Evolutionary conservation across 2,797 vertebrate genomes (phyloP).

Genomic region (Gymnocypris eckloni): DNA sequence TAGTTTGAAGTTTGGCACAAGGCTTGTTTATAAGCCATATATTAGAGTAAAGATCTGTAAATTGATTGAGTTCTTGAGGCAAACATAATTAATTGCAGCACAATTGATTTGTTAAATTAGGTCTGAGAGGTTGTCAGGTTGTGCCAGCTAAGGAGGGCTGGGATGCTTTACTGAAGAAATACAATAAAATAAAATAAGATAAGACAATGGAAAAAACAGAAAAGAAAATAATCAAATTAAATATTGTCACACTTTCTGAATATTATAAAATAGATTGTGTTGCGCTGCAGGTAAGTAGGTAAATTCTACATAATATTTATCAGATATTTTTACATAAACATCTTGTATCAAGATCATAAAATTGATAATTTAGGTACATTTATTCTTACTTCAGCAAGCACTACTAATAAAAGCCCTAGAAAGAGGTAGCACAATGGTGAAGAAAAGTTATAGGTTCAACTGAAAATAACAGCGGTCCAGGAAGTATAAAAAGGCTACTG

Average conservation of each 20-base stretch:
- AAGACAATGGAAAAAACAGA: background rate
- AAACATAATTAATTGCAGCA: slow-evolving; percentile 69
- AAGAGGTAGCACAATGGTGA: background rate
- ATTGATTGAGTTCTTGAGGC: slow-evolving; percentile 70
- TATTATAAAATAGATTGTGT: background rate
- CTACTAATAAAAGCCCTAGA: background rate
- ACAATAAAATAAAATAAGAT: background rate
- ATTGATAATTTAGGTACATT: background rate
- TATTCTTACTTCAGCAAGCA: background rate
- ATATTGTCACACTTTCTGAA: background rate
- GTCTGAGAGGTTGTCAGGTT: slow-evolving; percentile 25
- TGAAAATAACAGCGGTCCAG: background rate
- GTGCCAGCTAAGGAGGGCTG: slow-evolving; percentile 28
- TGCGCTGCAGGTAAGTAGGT: background rate
- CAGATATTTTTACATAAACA: background rate
- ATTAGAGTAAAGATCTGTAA: slow-evolving; percentile 69
- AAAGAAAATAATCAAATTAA: background rate
- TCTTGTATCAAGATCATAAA: background rate
- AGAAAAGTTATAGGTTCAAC: background rate
- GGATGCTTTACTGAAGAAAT: slow-evolving; percentile 39
- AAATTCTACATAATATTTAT: background rate
- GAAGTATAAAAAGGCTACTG: background rate
- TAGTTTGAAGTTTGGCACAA: slow-evolving; percentile 58
- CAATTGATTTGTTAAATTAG: slow-evolving; percentile 70
- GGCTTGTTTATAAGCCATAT: slow-evolving; percentile 58